Conservation (phyloP, 2,113 vertebrate species). For the Carollia perspicillata region DNA sequence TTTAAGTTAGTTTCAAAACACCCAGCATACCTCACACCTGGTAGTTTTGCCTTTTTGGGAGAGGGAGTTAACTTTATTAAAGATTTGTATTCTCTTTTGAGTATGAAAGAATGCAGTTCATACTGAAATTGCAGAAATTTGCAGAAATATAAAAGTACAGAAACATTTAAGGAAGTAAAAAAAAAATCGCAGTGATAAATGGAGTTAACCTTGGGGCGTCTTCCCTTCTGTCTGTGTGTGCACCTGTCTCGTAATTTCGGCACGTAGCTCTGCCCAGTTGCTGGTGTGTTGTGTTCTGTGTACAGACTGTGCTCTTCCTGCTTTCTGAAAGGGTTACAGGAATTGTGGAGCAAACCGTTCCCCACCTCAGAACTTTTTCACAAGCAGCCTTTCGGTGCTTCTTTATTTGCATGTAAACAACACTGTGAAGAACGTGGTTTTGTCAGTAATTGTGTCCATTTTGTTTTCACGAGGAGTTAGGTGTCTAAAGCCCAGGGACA, state of each 20-base stretch:
- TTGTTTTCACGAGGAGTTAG: neutral
- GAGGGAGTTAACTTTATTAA: neutral
- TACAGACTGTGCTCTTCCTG: neutral
- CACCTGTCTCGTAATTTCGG: no score
- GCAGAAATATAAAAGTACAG: neutral
- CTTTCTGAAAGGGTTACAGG: neutral
- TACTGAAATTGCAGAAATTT: no score
- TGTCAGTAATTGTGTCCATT: neutral
- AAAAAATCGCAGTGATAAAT: neutral
- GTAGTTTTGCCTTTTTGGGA: neutral
- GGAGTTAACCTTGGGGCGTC: neutral
- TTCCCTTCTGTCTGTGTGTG: neutral
- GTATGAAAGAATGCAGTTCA: neutral
- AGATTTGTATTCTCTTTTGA: neutral
- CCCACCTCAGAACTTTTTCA: neutral
- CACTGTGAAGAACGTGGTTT: neutral
- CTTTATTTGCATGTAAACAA: neutral
- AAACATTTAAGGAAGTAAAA: neutral
- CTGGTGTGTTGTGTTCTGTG: neutral
- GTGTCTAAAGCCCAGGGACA: fast-evolving
- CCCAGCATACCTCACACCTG: neutral
- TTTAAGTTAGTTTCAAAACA: neutral
- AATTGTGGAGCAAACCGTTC: neutral
- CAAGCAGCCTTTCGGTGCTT: neutral
- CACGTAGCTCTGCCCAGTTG: no score